A percentile compares a stretch with the other conserved stretches of the same genome.
These are phyloP conservation scores for Paramormyrops hopkinsi DNA, from an alignment of 2,797 vertebrate genomes.

Conservation along the genomic window DNA sequence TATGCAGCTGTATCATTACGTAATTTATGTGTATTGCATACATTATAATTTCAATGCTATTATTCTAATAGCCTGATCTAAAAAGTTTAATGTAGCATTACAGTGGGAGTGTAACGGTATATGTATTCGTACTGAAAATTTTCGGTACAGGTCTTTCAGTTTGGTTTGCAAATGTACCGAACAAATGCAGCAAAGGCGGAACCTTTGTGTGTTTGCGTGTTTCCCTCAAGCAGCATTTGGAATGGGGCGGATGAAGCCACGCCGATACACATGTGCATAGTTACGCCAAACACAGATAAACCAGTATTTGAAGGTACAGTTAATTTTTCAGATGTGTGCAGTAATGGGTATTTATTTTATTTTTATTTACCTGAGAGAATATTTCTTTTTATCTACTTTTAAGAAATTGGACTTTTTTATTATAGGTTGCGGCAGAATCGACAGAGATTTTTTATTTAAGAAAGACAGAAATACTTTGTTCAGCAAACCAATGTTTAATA, in stretches of 20 bases:
- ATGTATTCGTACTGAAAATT: neutral
- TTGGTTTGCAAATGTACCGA: neutral
- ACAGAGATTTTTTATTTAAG: neutral
- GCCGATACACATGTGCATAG: neutral
- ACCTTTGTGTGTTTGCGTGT: neutral
- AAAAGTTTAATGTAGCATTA: neutral
- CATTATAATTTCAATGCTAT: neutral
- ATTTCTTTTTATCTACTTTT: too few species aligned
- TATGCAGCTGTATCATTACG: neutral
- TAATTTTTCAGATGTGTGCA: neutral
- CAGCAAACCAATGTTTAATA: neutral
- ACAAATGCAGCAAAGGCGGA: neutral
- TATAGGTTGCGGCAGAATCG: neutral
- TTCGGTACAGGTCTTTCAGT: neutral
- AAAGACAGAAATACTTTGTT: neutral
- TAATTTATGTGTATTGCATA: neutral
- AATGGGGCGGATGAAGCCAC: neutral
- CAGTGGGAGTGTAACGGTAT: neutral
- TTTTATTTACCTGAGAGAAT: neutral
- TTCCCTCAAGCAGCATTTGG: neutral
- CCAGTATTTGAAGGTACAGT: neutral
- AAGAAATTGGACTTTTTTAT: neutral
- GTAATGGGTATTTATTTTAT: neutral
- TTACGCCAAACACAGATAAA: neutral
- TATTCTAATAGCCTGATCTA: neutral